Percentiles rank a stretch among this genome's conserved stretches.
Conservation (phyloP, 2,888 invertebrate species). For the Acrobeloides nanus region DNA sequence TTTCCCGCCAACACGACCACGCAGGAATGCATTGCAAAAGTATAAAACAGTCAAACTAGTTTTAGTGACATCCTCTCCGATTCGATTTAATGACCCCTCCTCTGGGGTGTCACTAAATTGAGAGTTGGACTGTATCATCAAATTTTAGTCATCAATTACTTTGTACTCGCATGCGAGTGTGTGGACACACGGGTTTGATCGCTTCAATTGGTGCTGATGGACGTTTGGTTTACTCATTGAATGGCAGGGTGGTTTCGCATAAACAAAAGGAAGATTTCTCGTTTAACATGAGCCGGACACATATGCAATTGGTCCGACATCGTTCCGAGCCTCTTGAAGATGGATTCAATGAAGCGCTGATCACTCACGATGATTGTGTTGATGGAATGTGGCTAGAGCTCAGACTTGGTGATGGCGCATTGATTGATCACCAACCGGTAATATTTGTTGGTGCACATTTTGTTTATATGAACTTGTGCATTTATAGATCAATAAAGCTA, state of each 20-base stretch:
- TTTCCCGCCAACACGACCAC: too few species aligned
- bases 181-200: conserved; percentile 19
- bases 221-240: conserved; percentile 16
- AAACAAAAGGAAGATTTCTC: neutral
- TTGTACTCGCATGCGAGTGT: conserved; percentile 11
- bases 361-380: conserved; percentile 19
- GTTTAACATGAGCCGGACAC: conserved; percentile 9
- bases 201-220: conserved; percentile 25
- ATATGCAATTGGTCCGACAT: conserved; percentile 19
- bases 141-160: conserved; percentile 19
- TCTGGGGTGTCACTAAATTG: too few species aligned
- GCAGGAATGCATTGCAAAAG: too few species aligned
- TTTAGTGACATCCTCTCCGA: too few species aligned
- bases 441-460: conserved; percentile 3
- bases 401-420: conserved; percentile 22
- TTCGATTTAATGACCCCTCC: too few species aligned
- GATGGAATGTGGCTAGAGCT: conserved; percentile 22
- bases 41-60: too few species aligned
- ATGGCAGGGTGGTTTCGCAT: conserved; percentile 20
- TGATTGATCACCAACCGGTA: conserved; percentile 21
- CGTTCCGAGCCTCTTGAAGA: neutral
- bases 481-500: conserved; percentile 11
- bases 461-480: neutral
- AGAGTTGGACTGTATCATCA: too few species aligned
- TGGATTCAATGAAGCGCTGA: too few species aligned